Conservation (phyloP, 2,888 invertebrate species). For the Ctenicera cuprea region DNA sequence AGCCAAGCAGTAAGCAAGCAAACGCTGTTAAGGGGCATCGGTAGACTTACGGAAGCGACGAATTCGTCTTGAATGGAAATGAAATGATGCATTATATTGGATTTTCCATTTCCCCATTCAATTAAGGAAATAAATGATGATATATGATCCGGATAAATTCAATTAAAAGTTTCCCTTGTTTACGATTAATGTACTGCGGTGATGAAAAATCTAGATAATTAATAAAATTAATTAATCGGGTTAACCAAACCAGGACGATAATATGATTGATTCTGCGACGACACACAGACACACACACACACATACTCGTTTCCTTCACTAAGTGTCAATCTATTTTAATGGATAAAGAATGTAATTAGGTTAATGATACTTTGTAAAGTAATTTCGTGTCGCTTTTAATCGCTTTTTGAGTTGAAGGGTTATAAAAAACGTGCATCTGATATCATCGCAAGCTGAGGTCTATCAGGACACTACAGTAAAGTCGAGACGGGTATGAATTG, state of each 20-base stretch:
- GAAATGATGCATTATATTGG: constrained; percentile 42
- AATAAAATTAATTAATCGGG: constrained; percentile 40
- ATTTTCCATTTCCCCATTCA: constrained; percentile 48
- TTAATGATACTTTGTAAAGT: background rate
- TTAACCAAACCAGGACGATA: background rate
- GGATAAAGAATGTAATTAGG: background rate
- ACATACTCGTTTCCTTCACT: background rate
- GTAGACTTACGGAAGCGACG: constrained; percentile 26
- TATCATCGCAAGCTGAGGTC: background rate
- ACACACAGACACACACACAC: background rate
- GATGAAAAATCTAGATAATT: constrained; percentile 44
- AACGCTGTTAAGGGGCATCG: constrained; percentile 15
- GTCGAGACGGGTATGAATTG: constrained; percentile 37
- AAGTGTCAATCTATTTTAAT: background rate
- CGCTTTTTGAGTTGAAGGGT: background rate
- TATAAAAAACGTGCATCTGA: constrained; percentile 11
- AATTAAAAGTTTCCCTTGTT: constrained; percentile 49
- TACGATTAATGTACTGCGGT: constrained; percentile 38
- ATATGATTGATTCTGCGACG: background rate
- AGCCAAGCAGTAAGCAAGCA: constrained; percentile 20
- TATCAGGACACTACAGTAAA: background rate
- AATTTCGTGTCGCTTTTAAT: background rate
- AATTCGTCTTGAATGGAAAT: constrained; percentile 41
- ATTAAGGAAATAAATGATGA: constrained; percentile 50
- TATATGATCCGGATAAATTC: constrained; percentile 47